phyloP scores from a whole-genome alignment of 2,888 invertebrate species.

The Meghimatium bilineatum region DNA sequence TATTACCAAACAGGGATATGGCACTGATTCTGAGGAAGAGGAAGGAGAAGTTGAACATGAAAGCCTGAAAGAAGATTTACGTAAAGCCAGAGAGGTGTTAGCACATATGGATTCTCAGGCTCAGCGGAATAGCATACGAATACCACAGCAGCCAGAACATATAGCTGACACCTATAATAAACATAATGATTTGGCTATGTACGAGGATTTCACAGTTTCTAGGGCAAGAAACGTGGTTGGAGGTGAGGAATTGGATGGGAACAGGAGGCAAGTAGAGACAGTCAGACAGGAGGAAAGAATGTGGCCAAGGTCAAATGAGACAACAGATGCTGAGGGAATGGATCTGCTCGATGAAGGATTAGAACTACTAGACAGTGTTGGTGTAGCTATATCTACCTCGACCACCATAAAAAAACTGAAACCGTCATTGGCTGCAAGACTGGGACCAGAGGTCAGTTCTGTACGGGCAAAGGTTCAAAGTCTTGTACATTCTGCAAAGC shows the following conservation, averaged over 20 bases:
- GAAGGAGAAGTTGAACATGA: constrained; percentile 75
- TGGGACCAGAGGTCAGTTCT: constrained; percentile 42
- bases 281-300: constrained; percentile 2
- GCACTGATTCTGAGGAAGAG: constrained; percentile 74
- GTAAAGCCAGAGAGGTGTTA: constrained; percentile 48
- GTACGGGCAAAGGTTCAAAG: constrained; percentile 41
- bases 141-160: background rate
- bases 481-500: constrained; percentile 24
- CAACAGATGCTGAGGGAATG: constrained; percentile 5
- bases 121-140: background rate
- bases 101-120: constrained; percentile 40
- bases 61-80: constrained; percentile 49
- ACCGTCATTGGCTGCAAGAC: constrained; percentile 47
- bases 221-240: constrained; percentile 31
- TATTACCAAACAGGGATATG: constrained; percentile 58
- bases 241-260: constrained; percentile 1
- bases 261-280: background rate
- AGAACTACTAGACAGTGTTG: constrained; percentile 38
- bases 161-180: background rate
- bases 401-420: constrained; percentile 35
- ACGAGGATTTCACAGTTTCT: constrained; percentile 42
- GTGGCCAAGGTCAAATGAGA: background rate
- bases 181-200: constrained; percentile 24
- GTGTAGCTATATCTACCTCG: constrained; percentile 3
- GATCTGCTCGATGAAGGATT: constrained; percentile 47